Evolutionary conservation across 2,888 invertebrate species (phyloP).

Genomic region (Alentia gelatinosa): DNA sequence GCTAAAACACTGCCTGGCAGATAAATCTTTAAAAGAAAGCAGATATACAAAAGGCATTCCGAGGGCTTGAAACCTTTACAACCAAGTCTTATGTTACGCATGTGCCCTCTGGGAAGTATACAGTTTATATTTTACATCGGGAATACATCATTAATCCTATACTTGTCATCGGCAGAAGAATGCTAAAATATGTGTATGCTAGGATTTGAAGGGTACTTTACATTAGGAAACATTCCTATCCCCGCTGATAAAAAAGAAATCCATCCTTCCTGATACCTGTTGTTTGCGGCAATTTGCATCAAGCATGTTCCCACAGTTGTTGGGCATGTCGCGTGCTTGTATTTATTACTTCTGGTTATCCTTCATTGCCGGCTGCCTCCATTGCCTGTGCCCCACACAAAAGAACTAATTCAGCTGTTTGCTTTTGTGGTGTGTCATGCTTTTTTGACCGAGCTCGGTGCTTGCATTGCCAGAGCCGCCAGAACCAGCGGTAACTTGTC

Average conservation of each 20-base stretch:
- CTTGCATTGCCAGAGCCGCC: background rate
- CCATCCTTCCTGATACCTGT: background rate
- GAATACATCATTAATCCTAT: background rate
- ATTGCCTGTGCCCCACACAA: background rate
- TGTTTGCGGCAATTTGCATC: background rate
- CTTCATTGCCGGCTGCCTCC: background rate
- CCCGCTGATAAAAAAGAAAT: background rate
- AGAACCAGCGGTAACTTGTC: background rate
- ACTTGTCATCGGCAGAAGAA: background rate
- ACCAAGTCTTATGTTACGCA: background rate
- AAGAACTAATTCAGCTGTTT: slow-evolving; percentile 42
- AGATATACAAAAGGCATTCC: background rate
- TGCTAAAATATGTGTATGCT: background rate
- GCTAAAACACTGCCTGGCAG: background rate
- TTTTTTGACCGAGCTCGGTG: background rate
- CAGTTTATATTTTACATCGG: background rate
- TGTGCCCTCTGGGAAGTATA: background rate
- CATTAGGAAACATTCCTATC: background rate
- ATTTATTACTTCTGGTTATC: slow-evolving; percentile 26
- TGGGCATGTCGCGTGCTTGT: background rate
- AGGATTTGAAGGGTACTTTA: background rate
- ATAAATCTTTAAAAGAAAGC: slow-evolving; percentile 40
- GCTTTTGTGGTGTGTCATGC: slow-evolving; percentile 12
- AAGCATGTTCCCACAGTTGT: background rate
- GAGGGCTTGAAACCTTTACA: background rate